Evolutionary conservation across 2,888 invertebrate genomes (phyloP).

Genomic region (Archips crataeganus): DNA sequence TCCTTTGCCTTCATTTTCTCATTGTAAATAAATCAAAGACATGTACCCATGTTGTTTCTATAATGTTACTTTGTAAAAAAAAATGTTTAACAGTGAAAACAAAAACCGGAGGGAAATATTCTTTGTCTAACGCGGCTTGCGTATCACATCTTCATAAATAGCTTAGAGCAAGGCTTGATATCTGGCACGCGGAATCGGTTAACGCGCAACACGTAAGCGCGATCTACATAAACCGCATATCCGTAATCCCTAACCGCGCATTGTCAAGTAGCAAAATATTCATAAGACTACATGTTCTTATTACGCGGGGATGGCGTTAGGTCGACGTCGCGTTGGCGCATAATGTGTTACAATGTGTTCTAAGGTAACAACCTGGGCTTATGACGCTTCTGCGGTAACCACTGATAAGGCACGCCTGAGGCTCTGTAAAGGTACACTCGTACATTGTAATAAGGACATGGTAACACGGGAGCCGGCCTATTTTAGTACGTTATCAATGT

Average conservation of each 20-base stretch:
- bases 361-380: slow-evolving; percentile 81
- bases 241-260: slow-evolving; percentile 63
- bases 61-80: too few relatives aligned
- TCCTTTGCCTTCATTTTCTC: too few relatives aligned
- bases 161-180: slow-evolving; percentile 42
- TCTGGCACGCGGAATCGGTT: slow-evolving; percentile 47
- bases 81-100: too few relatives aligned
- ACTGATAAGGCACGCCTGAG: slow-evolving; percentile 81
- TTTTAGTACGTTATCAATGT: slow-evolving; percentile 60
- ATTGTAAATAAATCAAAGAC: too few relatives aligned
- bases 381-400: slow-evolving; percentile 73
- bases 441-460: slow-evolving; percentile 76
- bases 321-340: slow-evolving; percentile 72
- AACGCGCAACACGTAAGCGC: slow-evolving; percentile 25
- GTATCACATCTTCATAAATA: slow-evolving; percentile 19
- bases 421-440: slow-evolving; percentile 72
- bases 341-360: slow-evolving; percentile 83
- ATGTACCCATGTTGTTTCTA: too few relatives aligned
- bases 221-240: slow-evolving; percentile 46
- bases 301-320: slow-evolving; percentile 72
- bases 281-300: slow-evolving; percentile 76
- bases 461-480: slow-evolving; percentile 55
- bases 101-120: neutral
- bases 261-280: slow-evolving; percentile 71
- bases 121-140: slow-evolving; percentile 12